These are phyloP conservation scores for Calvadosia cruxmelitensis DNA, from an alignment of 30 jellyfish, hydroid and myxozoan species.

Conservation along the genomic window DNA sequence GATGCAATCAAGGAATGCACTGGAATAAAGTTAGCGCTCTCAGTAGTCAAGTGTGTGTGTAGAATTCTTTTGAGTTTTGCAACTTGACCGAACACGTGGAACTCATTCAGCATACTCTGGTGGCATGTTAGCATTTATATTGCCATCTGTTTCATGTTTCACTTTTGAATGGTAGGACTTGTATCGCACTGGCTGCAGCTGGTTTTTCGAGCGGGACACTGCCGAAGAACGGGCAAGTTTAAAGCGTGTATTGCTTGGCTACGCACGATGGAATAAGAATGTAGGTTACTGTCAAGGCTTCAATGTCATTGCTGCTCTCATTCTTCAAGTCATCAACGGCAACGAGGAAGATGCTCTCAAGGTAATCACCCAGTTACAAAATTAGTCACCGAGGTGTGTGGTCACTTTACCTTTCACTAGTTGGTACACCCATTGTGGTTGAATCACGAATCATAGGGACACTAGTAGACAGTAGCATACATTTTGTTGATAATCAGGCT, in stretches of 20 bases:
- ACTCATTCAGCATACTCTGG: too few relatives aligned
- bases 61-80: too few relatives aligned
- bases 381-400: background rate
- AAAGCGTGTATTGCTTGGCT: slow-evolving; percentile 78
- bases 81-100: too few relatives aligned
- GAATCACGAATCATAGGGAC: too few relatives aligned
- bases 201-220: slow-evolving; percentile 94
- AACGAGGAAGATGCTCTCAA: slow-evolving; percentile 90
- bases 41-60: too few relatives aligned
- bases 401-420: too few relatives aligned
- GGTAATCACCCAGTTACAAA: slow-evolving; percentile 15
- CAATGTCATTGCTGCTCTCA: slow-evolving; percentile 92
- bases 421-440: too few relatives aligned
- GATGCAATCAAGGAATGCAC: too few relatives aligned
- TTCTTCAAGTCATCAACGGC: slow-evolving; percentile 88
- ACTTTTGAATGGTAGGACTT: slow-evolving; percentile 44
- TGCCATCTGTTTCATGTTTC: background rate
- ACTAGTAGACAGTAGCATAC: too few relatives aligned
- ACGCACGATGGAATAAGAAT: slow-evolving; percentile 92
- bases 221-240: slow-evolving; percentile 92
- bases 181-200: slow-evolving; percentile 95
- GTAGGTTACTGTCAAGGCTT: slow-evolving; percentile 97
- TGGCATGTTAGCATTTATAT: background rate
- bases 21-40: too few relatives aligned
- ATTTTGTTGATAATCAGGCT: too few relatives aligned